Evolutionary conservation across 2,113 vertebrate genomes (phyloP).

Genomic region (Ifrita kowaldi): DNA sequence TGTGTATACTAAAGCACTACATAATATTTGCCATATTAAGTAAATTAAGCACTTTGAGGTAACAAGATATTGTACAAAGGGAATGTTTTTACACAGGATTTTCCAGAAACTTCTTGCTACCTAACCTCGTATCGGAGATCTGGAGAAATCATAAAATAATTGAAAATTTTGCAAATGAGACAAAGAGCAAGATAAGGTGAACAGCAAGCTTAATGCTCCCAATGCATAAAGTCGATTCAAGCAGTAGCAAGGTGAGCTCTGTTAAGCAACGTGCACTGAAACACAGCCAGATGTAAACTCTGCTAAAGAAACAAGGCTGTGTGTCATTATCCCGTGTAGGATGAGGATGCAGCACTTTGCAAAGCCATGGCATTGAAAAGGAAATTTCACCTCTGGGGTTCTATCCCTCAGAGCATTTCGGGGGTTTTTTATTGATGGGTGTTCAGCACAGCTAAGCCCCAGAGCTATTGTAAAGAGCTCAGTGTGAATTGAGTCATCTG

Average conservation of each 20-base stretch:
- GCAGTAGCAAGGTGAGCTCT: not conserved
- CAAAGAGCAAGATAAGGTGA: not conserved
- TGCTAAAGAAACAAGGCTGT: fast-evolving
- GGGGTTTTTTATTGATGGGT: not conserved
- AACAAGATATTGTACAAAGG: not conserved
- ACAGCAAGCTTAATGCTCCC: not conserved
- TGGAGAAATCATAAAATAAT: not conserved
- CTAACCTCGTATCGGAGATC: fast-evolving
- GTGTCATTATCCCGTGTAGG: not conserved
- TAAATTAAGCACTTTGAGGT: not conserved
- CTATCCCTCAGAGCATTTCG: not conserved
- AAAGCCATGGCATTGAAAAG: not conserved
- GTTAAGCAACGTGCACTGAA: not conserved
- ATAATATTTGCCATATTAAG: not conserved
- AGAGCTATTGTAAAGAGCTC: not conserved
- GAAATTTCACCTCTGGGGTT: not conserved
- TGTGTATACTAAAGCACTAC: not conserved
- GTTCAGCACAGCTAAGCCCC: not conserved
- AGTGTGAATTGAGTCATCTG: not conserved
- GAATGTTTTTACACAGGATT: not conserved
- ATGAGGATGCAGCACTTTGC: not conserved
- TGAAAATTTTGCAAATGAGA: not conserved
- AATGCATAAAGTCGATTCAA: not conserved
- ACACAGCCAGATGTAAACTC: not conserved
- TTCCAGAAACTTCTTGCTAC: not conserved